These are phyloP conservation scores for Macroglossus sobrinus DNA, from an alignment of 2,113 vertebrate species.

Conservation along the genomic window DNA sequence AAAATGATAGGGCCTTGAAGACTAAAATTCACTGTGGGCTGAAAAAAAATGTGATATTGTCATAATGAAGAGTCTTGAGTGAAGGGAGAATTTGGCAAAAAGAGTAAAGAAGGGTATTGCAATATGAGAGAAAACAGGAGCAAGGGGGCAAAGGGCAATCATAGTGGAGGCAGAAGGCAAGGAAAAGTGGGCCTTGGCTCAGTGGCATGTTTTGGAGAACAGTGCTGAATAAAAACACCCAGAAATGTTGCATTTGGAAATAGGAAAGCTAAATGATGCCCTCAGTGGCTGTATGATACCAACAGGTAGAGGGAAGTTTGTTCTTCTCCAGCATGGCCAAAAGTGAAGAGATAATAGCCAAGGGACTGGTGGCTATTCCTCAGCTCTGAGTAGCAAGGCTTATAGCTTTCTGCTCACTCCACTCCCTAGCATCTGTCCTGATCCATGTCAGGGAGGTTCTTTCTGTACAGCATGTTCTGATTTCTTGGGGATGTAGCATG, in stretches of 20 bases:
- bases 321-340: not conserved
- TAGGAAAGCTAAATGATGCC: not conserved
- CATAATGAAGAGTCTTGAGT: not conserved
- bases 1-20: not conserved
- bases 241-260: not conserved
- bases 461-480: conserved; percentile 62
- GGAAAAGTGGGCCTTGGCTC: not conserved
- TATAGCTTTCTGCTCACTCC: not conserved
- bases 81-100: not conserved
- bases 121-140: not conserved
- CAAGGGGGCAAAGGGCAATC: not conserved
- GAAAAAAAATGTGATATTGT: not conserved
- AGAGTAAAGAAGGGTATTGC: not conserved
- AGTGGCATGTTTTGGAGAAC: not conserved
- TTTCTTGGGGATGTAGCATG: not conserved
- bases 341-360: not conserved
- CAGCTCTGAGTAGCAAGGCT: not conserved
- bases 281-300: not conserved
- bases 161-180: not conserved
- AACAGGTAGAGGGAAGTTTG: not conserved
- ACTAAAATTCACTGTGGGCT: not conserved
- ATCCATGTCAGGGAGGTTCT: conserved; percentile 15
- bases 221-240: not conserved
- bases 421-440: conserved; percentile 29
- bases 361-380: not conserved